Evolutionary conservation across 1,140 invertebrate species (phyloP).

Genomic region (Bombus superbus): DNA sequence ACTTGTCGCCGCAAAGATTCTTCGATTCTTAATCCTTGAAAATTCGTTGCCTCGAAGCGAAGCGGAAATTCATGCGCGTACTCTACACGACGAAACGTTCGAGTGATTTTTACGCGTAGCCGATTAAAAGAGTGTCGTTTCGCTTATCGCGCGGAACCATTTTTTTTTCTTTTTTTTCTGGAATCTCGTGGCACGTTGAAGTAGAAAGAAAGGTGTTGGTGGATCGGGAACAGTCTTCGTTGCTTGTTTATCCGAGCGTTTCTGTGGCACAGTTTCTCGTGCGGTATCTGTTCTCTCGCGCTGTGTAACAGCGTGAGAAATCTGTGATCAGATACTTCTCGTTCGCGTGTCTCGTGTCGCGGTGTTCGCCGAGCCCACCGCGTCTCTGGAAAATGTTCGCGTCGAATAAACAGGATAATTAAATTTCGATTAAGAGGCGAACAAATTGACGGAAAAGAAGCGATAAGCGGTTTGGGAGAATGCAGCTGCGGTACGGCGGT

Average conservation of each 20-base stretch:
- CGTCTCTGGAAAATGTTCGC: background rate
- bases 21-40: too few species aligned
- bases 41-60: too few species aligned
- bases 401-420: background rate
- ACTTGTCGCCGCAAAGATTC: too few species aligned
- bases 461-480: slow-evolving; percentile 1
- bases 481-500: slow-evolving; percentile 17
- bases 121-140: too few species aligned
- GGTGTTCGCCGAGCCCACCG: background rate
- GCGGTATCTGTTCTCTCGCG: too few species aligned
- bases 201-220: background rate
- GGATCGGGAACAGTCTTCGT: background rate
- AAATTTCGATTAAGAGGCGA: background rate
- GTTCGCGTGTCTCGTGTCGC: too few species aligned
- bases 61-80: too few species aligned
- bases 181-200: background rate
- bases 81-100: too few species aligned
- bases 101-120: background rate
- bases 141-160: too few species aligned
- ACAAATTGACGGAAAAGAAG: background rate
- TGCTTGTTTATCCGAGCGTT: background rate
- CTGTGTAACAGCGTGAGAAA: background rate
- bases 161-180: too few species aligned
- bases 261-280: background rate
- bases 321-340: background rate